Base-by-base conservation (phyloP, 1,140 invertebrate species). In the Augochlora pura region DNA sequence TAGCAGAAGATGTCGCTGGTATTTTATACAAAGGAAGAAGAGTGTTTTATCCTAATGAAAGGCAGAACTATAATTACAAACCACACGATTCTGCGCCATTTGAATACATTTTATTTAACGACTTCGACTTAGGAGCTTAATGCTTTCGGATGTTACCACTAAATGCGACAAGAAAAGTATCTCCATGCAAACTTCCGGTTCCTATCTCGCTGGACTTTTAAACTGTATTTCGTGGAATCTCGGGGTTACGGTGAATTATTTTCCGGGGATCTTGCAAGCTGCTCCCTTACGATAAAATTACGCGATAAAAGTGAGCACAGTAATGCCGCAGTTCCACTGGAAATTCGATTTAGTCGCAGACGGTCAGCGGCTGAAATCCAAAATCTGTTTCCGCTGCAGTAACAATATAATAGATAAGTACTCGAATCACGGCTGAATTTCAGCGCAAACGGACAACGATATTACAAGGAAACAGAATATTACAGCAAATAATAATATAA, bases 261-360 rank as follows among this genome's bases (percentile, higher is more conserved):
- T 52, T n/a, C 66, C 10, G 49, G 46, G 46, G 66, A 52, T 68
- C 52, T 68, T 54, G 66, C 49, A 54, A 68, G 66, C 66, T 68
- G 66, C 25, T 21, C 21, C 21, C n/a, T 52, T 42, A 10, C 60
- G 60, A 73, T 64, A 12, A 64, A 73, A 52, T 63, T 23, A 23
- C 21, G 10, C 21, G n/a, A 38, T 63, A 73, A 21, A 52, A 63
- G 25, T 27, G 39, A 21, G 39, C 27, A 12, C 32, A 18, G 16
- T 59, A 67, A 52, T 65, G 63, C 63, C 38, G 39, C 63, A 42
- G 63, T 42, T 39, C 63, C 38, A 21, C 8, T 9, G n/a, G 63
- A 65, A 65, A 65, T 65, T 65, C 39, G 63, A 65, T 65, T 39
- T 46, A 65, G 63, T 46, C 38, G 38, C 38, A n/a, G 10, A n/a